Base-by-base conservation (phyloP, 2,888 invertebrate genomes). In the Prosopocoilus inquinatus region DNA sequence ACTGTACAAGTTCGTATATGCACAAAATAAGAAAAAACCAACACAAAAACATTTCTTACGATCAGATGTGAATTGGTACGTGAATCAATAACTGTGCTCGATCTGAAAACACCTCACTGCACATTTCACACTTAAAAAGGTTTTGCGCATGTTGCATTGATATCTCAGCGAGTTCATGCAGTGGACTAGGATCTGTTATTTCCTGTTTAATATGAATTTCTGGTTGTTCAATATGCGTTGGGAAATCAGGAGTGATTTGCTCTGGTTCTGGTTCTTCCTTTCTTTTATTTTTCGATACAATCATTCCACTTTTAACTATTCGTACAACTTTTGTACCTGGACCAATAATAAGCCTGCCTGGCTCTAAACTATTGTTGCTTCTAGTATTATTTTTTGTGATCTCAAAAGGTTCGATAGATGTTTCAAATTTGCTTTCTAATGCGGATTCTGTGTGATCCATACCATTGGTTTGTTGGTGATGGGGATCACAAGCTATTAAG, bases 11-110 rank as follows among this genome's bases (percentile, higher is more conserved):
- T 41, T 41, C 16, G 16, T 41, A 1, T 41, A 16, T 41, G 41
- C 41, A 41, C 38, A 41, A 41, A 43, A 44, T 43, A 47, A 28
- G 15, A 9, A 41, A 47, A 48, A 47, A 33, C 9, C 35, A 47
- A 47, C 47, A 35, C 9, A 55, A 47, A 55, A 33, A 38, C 32
- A 16, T 43, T 53, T 52, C 51, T 67, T 71, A 71, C 69, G 77
- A 81, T 87, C 86, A 88, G 78, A 92, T 91, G 75, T 92, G 91
- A 71, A 91, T 85, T 53, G 90, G 89, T 67, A 91, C 90, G 76
- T 92, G 91, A 52, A 88, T 81, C 59, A 91, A 77, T 41, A 88
- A 75, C 62, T 89, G 89, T 48, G 88, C 86, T 48, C 90, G 84
- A 60, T 87, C 86, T 8, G 84, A 79, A 75, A 92, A 92, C 64